phyloP scores from a whole-genome alignment of 2,797 vertebrate species.

The Hyperoplus lanceolatus region DNA sequence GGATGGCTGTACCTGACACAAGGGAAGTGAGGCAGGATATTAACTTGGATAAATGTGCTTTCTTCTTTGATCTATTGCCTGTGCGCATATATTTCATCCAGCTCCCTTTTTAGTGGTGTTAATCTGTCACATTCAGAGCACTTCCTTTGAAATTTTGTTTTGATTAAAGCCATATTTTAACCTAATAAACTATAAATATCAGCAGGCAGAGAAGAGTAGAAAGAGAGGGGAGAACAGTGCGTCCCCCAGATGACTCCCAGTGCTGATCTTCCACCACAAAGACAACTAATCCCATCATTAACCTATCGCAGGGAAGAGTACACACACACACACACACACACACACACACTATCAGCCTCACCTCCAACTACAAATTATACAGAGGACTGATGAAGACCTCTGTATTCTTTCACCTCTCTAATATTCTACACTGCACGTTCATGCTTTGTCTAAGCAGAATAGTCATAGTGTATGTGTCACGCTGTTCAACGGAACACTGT shows the following conservation, averaged over 20 bases:
- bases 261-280: conserved; percentile 49
- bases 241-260: conserved; percentile 56
- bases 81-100: conserved; percentile 45
- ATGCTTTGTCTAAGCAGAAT: neutral
- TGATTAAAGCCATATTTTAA: conserved; percentile 67
- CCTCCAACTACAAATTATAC: neutral
- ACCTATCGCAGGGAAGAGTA: conserved; percentile 48
- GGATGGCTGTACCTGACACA: conserved; percentile 68
- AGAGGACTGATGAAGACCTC: conserved; percentile 13
- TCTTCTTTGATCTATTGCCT: conserved; percentile 67
- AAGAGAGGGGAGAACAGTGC: conserved; percentile 21
- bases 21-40: conserved; percentile 73
- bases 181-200: conserved; percentile 65
- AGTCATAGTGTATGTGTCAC: neutral
- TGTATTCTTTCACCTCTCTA: conserved; percentile 27
- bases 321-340: conserved; percentile 9
- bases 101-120: conserved; percentile 62
- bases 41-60: conserved; percentile 70
- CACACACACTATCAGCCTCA: neutral
- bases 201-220: conserved; percentile 16
- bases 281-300: conserved; percentile 74
- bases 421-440: conserved; percentile 13
- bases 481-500: neutral
- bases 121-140: conserved; percentile 66
- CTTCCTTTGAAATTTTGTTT: conserved; percentile 62